Evolutionary conservation across 2,888 invertebrate species (phyloP).

Genomic region (Unio delphinus): DNA sequence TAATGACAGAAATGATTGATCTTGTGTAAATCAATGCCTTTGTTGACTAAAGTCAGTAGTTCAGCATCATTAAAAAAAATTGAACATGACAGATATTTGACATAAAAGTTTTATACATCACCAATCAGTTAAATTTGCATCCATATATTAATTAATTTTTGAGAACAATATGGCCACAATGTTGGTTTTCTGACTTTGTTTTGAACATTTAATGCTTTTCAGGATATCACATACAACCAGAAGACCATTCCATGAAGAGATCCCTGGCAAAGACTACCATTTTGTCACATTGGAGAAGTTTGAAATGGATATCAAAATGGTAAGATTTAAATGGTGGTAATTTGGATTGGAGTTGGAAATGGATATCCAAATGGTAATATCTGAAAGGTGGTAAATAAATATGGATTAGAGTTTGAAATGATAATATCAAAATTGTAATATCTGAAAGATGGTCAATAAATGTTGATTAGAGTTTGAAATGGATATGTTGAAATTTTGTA

Average conservation of each 20-base stretch:
- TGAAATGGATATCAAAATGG: conserved; percentile 68
- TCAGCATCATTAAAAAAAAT: too few relatives aligned
- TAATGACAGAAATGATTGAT: too few relatives aligned
- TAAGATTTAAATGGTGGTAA: conserved; percentile 23
- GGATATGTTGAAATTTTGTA: conserved; percentile 19
- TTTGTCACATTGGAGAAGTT: conserved; percentile 68
- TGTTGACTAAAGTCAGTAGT: too few relatives aligned
- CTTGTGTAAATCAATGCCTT: too few relatives aligned
- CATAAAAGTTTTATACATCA: too few relatives aligned
- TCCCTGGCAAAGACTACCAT: conserved; percentile 63
- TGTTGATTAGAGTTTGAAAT: conserved; percentile 52
- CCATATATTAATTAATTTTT: too few relatives aligned
- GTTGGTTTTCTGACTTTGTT: too few relatives aligned
- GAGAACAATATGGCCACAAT: too few relatives aligned
- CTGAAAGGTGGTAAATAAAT: background rate
- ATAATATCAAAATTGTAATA: conserved; percentile 64
- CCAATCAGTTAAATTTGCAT: too few relatives aligned
- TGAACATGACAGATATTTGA: too few relatives aligned
- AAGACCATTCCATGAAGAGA: conserved; percentile 58
- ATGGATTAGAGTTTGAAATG: conserved; percentile 58
- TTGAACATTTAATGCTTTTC: background rate
- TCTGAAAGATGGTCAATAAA: background rate
- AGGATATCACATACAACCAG: conserved; percentile 69
- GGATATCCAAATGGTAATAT: conserved; percentile 58
- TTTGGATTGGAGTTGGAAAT: conserved; percentile 52